Evolutionary conservation across 1,140 invertebrate species (phyloP).

Genomic region (Penaeus japonicus): DNA sequence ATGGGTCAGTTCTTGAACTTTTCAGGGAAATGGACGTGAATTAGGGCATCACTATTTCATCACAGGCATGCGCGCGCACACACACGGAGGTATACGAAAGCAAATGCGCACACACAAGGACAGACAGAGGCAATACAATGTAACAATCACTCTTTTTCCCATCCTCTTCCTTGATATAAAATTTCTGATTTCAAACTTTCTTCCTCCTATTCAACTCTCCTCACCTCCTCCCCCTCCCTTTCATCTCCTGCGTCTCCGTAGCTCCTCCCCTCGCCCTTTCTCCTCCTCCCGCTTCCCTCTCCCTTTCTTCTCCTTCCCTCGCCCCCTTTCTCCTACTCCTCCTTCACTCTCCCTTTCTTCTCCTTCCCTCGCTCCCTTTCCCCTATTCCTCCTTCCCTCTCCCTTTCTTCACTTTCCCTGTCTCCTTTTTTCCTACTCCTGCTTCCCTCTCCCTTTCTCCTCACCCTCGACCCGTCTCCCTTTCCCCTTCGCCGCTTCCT

Average conservation of each 20-base stretch:
- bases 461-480: background rate
- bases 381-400: background rate
- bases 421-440: constrained; percentile 11
- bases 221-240: background rate
- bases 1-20: too few species aligned
- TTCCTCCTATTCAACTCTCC: background rate
- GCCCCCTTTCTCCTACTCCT: background rate
- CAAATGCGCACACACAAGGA: too few species aligned
- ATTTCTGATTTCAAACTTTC: too few species aligned
- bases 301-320: background rate
- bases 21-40: too few species aligned
- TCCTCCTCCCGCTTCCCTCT: background rate
- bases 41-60: too few species aligned
- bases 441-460: background rate
- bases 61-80: too few species aligned
- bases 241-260: background rate
- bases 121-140: too few species aligned
- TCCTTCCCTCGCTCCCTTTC: background rate
- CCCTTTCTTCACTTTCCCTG: background rate
- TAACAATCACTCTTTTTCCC: too few species aligned
- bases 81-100: too few species aligned
- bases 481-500: background rate
- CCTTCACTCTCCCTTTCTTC: background rate
- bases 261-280: background rate
- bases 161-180: too few species aligned